These are phyloP conservation scores for Dilophus febrilis DNA, from an alignment of 2,888 invertebrate species.

Conservation along the genomic window DNA sequence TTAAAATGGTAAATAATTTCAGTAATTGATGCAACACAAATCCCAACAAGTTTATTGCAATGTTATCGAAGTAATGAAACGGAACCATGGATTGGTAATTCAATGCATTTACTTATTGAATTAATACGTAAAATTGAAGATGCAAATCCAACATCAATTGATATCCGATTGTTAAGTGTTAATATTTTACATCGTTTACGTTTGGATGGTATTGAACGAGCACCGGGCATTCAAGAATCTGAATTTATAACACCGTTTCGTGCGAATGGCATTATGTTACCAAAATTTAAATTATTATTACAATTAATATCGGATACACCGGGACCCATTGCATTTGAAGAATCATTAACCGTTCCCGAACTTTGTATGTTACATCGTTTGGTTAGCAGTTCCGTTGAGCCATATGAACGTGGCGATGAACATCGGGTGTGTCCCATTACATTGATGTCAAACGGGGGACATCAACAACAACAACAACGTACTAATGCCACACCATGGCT, in stretches of 20 bases:
- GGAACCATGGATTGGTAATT: constrained; percentile 34
- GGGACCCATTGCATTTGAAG: constrained; percentile 18
- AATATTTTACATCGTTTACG: constrained; percentile 37
- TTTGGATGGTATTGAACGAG: constrained; percentile 41
- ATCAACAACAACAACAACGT: constrained; percentile 6
- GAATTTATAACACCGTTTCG: constrained; percentile 37
- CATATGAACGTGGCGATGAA: constrained; percentile 43
- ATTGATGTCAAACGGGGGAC: neutral
- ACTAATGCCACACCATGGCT: constrained; percentile 3
- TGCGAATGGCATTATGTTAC: constrained; percentile 40
- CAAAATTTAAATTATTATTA: constrained; percentile 39
- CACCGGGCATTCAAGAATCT: constrained; percentile 29
- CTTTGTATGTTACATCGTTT: constrained; percentile 36
- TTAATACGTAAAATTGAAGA: constrained; percentile 43
- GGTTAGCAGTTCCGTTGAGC: constrained; percentile 39
- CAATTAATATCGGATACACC: constrained; percentile 37
- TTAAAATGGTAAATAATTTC: no score
- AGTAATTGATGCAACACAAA: no score
- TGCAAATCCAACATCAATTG: constrained; percentile 31
- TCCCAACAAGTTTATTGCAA: constrained; percentile 38
- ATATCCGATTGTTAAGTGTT: constrained; percentile 37
- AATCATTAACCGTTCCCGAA: constrained; percentile 30
- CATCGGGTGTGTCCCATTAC: constrained; percentile 33
- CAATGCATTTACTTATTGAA: constrained; percentile 40
- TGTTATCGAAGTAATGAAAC: constrained; percentile 40